These are phyloP conservation scores for Gymnogyps californianus DNA, from an alignment of 2,113 vertebrate species.

Conservation along the genomic window DNA sequence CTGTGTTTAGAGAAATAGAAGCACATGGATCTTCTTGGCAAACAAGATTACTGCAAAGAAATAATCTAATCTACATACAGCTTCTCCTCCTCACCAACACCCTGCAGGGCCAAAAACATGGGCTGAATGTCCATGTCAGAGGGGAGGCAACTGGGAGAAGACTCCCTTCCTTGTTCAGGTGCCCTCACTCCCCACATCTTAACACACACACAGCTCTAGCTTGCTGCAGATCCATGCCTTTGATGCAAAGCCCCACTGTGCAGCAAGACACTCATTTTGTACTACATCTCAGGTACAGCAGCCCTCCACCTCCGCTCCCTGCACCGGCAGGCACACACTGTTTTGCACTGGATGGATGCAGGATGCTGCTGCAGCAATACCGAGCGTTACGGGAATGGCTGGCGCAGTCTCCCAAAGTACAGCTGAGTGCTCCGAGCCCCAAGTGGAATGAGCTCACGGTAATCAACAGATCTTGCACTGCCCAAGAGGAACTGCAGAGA, in stretches of 20 bases:
- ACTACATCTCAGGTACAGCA: not conserved
- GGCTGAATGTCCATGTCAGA: not conserved
- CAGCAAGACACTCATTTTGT: not conserved
- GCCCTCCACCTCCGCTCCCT: not conserved
- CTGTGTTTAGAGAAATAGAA: not conserved
- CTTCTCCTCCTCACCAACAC: not conserved
- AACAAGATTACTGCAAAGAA: not conserved
- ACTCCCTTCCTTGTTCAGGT: not conserved
- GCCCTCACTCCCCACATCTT: not conserved
- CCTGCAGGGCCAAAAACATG: not conserved
- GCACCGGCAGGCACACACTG: fast-evolving
- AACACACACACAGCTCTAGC: not conserved
- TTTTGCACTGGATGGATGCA: not conserved
- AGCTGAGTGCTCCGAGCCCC: not conserved
- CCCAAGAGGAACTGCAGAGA: not conserved
- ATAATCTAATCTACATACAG: not conserved
- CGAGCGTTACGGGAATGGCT: not conserved
- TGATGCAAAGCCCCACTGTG: not conserved
- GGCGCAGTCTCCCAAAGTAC: not conserved
- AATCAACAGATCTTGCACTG: not conserved
- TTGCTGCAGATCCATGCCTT: not conserved
- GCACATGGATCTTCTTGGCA: not conserved
- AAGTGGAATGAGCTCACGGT: not conserved
- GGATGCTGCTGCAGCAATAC: not conserved
- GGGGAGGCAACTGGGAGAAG: not conserved